These are phyloP conservation scores for Myodes glareolus DNA, from an alignment of 2,113 vertebrate species.

Conservation along the genomic window DNA sequence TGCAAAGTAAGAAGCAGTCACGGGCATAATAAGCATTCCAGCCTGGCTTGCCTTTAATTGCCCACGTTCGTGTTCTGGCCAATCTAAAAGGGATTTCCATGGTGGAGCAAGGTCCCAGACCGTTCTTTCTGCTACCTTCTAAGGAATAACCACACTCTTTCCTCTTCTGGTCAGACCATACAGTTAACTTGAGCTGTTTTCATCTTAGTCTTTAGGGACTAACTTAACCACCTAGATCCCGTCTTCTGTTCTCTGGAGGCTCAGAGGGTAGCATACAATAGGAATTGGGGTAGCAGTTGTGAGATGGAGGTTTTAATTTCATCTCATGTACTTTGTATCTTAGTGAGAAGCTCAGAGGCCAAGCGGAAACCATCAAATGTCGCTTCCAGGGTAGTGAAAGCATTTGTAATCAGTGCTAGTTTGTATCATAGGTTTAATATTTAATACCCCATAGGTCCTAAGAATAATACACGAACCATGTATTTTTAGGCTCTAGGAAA, in stretches of 20 bases:
- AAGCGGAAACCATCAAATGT: neutral
- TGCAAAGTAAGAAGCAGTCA: conserved; percentile 53
- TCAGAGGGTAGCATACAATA: accelerated
- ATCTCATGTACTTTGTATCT: neutral
- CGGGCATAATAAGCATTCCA: conserved; percentile 62
- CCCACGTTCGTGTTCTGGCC: neutral
- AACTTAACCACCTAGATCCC: neutral
- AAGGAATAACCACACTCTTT: neutral
- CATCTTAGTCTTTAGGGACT: neutral
- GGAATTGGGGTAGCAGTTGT: neutral
- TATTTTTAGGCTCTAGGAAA: neutral
- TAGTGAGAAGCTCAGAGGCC: neutral
- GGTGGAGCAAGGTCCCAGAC: neutral
- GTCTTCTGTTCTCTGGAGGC: neutral
- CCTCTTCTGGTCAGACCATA: neutral
- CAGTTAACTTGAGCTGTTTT: neutral
- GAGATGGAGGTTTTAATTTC: neutral
- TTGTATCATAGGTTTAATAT: neutral
- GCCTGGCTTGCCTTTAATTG: conserved; percentile 59
- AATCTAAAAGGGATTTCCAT: neutral
- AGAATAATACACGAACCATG: neutral
- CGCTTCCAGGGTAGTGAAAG: neutral
- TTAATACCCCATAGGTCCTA: neutral
- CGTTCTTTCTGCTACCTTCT: neutral
- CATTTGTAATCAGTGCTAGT: neutral